Percentiles rank a stretch among this genome's conserved stretches.
These are phyloP conservation scores for Drosophila orena DNA, from an alignment of 1,140 invertebrate genomes.

Conservation along the genomic window DNA sequence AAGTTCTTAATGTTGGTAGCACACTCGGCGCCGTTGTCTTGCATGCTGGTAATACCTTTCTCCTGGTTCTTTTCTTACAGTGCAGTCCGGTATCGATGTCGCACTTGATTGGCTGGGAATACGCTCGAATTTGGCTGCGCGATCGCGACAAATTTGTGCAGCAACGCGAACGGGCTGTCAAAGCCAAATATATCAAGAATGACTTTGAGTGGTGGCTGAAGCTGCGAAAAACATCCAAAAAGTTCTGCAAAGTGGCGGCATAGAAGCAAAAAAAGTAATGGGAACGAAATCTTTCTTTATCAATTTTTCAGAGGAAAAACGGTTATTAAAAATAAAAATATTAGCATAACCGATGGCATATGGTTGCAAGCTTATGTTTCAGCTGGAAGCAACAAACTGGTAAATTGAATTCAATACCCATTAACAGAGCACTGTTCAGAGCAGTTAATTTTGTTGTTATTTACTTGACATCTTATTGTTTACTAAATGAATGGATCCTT, in stretches of 20 bases:
- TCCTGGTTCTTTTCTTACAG: conserved; percentile 6
- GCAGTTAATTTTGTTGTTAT: no score
- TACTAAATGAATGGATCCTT: no score
- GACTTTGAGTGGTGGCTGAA: conserved; percentile 72
- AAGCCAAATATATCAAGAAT: conserved; percentile 57
- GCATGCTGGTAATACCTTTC: background rate
- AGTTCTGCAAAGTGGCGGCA: conserved; percentile 38
- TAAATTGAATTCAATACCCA: no score
- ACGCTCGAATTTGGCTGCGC: conserved; percentile 61
- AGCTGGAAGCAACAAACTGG: no score
- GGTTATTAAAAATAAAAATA: background rate
- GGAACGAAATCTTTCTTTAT: background rate
- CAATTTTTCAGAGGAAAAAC: background rate
- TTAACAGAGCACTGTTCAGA: no score
- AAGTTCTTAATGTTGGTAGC: background rate
- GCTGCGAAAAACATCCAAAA: conserved; percentile 47
- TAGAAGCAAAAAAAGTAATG: background rate
- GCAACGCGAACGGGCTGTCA: conserved; percentile 17
- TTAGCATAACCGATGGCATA: background rate
- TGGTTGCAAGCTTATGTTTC: background rate
- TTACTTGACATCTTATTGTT: no score
- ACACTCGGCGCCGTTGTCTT: background rate
- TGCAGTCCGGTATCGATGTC: conserved; percentile 38
- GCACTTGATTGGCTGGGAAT: conserved; percentile 52
- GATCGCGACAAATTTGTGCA: conserved; percentile 52